These are phyloP conservation scores for Cygnus atratus DNA, from an alignment of 2,113 vertebrate species.

Conservation along the genomic window DNA sequence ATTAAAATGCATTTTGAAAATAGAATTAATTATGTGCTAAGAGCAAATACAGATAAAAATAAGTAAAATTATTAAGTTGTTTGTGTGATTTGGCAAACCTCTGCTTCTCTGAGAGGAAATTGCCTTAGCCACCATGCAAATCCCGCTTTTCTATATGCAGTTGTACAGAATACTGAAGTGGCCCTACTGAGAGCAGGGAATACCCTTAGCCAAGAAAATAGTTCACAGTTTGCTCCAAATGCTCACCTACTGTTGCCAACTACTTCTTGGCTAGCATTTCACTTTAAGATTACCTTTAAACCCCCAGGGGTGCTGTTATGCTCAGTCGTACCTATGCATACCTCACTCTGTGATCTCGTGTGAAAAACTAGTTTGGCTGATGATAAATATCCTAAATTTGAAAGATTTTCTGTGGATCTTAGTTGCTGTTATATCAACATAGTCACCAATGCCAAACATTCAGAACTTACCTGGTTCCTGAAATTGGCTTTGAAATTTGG, in stretches of 20 bases:
- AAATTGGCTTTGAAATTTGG: neutral
- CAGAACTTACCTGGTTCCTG: neutral
- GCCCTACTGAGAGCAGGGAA: neutral
- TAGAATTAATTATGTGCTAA: neutral
- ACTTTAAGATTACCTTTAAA: neutral
- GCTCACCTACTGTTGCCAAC: neutral
- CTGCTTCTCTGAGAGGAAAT: neutral
- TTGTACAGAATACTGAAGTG: neutral
- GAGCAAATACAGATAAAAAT: neutral
- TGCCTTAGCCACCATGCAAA: neutral
- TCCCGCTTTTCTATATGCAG: neutral
- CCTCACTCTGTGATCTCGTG: neutral
- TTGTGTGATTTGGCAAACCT: neutral
- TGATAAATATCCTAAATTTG: neutral
- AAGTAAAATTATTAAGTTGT: neutral
- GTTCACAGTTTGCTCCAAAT: neutral
- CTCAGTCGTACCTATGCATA: neutral
- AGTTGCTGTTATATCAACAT: neutral
- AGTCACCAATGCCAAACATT: neutral
- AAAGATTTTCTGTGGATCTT: neutral
- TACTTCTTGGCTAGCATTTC: neutral
- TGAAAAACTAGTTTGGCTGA: neutral
- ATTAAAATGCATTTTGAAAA: constrained; percentile 9
- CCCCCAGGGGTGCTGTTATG: neutral
- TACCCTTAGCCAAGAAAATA: neutral